Conservation (phyloP, 2,113 vertebrate genomes). For the Alethe castanea region DNA sequence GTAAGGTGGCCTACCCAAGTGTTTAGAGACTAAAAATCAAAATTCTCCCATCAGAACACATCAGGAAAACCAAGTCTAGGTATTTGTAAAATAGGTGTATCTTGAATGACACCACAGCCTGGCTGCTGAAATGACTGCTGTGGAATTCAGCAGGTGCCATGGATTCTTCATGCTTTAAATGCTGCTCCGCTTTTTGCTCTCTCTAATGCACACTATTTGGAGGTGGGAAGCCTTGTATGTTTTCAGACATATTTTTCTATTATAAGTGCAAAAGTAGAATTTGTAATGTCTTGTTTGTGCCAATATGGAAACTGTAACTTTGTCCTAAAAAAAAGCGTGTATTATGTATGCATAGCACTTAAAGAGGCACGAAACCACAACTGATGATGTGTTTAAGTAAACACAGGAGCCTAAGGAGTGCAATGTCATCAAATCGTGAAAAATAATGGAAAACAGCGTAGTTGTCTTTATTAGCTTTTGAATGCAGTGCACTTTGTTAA, state of each 20-base stretch:
- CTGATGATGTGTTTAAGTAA: conserved; percentile 46
- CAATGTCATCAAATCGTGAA: conserved; percentile 27
- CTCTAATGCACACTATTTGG: neutral
- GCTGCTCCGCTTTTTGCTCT: neutral
- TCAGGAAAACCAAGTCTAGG: neutral
- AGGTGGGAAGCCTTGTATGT: neutral
- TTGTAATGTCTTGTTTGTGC: neutral
- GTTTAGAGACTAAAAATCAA: neutral
- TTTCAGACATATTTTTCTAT: neutral
- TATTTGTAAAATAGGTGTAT: neutral
- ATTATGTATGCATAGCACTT: neutral
- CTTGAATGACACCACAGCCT: neutral
- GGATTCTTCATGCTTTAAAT: neutral
- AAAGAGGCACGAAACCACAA: neutral
- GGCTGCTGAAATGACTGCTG: neutral
- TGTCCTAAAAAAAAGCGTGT: neutral
- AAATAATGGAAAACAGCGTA: conserved; percentile 33
- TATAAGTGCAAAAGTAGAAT: neutral
- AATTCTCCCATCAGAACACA: neutral
- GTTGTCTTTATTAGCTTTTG: conserved; percentile 16
- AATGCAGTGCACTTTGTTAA: conserved; percentile 32
- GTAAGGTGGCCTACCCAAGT: neutral
- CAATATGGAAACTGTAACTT: neutral
- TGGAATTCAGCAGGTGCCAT: neutral
- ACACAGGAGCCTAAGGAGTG: conserved; percentile 33